Evolutionary conservation across 2,797 vertebrate species (phyloP).

Genomic region (Syngnathus acus): DNA sequence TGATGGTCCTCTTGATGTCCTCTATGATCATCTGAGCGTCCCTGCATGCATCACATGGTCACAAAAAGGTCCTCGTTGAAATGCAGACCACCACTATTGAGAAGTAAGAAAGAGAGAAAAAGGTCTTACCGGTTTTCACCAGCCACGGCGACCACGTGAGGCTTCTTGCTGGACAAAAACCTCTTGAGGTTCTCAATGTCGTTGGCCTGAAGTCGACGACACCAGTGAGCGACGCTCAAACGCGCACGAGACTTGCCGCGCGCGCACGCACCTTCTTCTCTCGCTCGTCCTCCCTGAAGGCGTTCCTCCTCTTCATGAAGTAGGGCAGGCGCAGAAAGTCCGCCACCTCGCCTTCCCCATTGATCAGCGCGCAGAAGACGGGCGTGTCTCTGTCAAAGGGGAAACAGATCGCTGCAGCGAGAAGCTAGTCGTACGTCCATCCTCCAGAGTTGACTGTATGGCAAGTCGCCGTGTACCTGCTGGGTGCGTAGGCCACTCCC

Average conservation of each 20-base stretch:
- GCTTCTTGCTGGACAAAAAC: slow-evolving; percentile 93
- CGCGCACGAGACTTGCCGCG: not conserved
- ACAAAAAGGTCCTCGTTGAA: not conserved
- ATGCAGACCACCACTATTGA: not conserved
- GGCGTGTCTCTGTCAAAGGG: slow-evolving; percentile 83
- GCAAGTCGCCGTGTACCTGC: slow-evolving; percentile 69
- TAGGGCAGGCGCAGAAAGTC: slow-evolving; percentile 94
- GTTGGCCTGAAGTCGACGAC: slow-evolving; percentile 53
- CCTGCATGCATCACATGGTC: slow-evolving; percentile 51
- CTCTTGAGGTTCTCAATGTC: slow-evolving; percentile 95
- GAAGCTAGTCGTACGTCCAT: too few relatives aligned
- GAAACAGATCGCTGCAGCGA: not conserved
- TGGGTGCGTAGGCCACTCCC: slow-evolving; percentile 88
- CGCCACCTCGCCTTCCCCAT: slow-evolving; percentile 93
- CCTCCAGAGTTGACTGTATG: too few relatives aligned
- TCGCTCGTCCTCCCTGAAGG: slow-evolving; percentile 91
- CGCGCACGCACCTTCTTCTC: slow-evolving; percentile 81
- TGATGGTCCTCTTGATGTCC: slow-evolving; percentile 90
- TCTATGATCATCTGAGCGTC: slow-evolving; percentile 98
- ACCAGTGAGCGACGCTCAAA: not conserved
- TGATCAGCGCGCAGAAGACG: slow-evolving; percentile 92
- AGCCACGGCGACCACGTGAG: slow-evolving; percentile 92
- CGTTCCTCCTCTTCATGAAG: slow-evolving; percentile 94
- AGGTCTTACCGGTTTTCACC: slow-evolving; percentile 85
- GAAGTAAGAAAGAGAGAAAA: not conserved